These are phyloP conservation scores for Oxyteleia sp. DNA, from an alignment of 2,888 invertebrate species.

Conservation along the genomic window DNA sequence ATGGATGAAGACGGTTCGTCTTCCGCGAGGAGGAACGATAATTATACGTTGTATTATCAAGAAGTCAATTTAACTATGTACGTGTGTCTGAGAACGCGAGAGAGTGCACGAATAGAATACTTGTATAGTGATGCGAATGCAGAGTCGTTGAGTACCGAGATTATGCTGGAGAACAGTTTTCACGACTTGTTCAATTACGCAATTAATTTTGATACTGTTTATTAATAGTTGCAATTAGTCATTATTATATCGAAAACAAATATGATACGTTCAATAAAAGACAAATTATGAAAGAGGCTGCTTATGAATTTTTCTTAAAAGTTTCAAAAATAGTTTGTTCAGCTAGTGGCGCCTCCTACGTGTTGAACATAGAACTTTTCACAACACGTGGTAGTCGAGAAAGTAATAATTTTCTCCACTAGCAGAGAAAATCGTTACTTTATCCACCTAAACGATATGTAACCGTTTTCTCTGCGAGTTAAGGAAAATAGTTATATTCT, in stretches of 20 bases:
- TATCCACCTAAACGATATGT: too few species aligned
- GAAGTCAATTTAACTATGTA: conserved; percentile 63
- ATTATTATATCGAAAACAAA: background rate
- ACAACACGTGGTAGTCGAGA: too few species aligned
- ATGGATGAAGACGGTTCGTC: conserved; percentile 28
- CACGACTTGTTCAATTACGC: background rate
- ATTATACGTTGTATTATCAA: conserved; percentile 63
- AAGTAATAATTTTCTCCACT: too few species aligned
- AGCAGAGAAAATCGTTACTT: too few species aligned
- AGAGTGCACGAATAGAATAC: conserved; percentile 33
- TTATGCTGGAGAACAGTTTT: conserved; percentile 30
- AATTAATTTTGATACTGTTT: background rate
- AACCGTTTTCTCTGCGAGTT: too few species aligned
- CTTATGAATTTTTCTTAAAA: too few species aligned
- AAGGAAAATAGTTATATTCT: too few species aligned
- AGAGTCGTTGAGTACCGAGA: conserved; percentile 24
- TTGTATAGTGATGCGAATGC: conserved; percentile 37
- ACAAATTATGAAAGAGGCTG: background rate
- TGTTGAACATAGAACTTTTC: too few species aligned
- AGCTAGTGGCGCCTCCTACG: too few species aligned
- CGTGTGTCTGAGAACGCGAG: conserved; percentile 30
- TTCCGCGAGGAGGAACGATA: conserved; percentile 22
- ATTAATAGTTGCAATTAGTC: too few species aligned
- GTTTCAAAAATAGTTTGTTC: too few species aligned
- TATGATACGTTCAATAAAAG: background rate